Percentiles rank a stretch among this genome's conserved stretches.
phyloP scores from a whole-genome alignment of 2,797 vertebrate species.

The Takifugu rubripes region DNA sequence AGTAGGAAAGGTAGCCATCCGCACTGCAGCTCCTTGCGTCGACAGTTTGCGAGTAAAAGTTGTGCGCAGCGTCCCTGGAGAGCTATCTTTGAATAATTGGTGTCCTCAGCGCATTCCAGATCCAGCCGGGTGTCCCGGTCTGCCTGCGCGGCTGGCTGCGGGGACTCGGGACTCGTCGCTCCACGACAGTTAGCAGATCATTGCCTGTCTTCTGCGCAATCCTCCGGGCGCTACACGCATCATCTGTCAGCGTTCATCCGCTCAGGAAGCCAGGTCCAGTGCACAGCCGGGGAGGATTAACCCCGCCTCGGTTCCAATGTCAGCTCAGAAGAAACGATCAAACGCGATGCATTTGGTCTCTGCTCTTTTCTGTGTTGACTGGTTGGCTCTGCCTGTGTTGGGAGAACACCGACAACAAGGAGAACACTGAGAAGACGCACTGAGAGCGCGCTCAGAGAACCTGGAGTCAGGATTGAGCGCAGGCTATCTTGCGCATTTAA shows the following conservation, averaged over 20 bases:
- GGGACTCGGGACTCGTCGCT: conserved; percentile 23
- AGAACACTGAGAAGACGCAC: too few relatives aligned
- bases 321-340: conserved; percentile 26
- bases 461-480: background rate
- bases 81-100: background rate
- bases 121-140: conserved; percentile 8
- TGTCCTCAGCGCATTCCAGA: conserved; percentile 14
- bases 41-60: conserved; percentile 64
- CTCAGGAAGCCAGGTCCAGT: conserved; percentile 55
- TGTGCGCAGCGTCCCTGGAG: conserved; percentile 52
- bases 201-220: conserved; percentile 65
- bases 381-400: too few relatives aligned
- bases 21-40: conserved; percentile 19
- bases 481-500: background rate
- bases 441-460: background rate
- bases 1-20: conserved; percentile 21
- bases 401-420: too few relatives aligned
- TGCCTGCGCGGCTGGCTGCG: conserved; percentile 27
- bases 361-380: background rate
- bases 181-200: conserved; percentile 61
- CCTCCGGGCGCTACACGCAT: conserved; percentile 65
- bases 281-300: conserved; percentile 60
- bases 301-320: conserved; percentile 35
- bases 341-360: conserved; percentile 8
- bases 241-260: conserved; percentile 68